Base-by-base conservation (phyloP, 1,140 invertebrate genomes). In the Proctacanthus coquilletti region DNA sequence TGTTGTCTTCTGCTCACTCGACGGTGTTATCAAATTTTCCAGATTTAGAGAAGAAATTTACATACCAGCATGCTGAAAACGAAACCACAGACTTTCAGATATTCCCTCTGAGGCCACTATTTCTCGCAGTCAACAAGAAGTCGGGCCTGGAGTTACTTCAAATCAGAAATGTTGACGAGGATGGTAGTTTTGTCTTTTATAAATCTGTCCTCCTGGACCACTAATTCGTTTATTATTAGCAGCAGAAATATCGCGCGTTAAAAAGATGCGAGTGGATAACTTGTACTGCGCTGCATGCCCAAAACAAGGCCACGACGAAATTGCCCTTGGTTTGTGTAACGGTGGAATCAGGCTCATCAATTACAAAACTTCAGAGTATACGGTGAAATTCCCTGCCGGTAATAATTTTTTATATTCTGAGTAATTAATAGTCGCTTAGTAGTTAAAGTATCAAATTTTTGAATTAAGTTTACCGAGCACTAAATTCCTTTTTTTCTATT, bases 21-120 rank as follows among this genome's bases (percentile, higher is more conserved):
- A 57, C 54, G 2, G 40, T 57, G 2, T 36, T 57, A 3, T 57
- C 55, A 2, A 52, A 55, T 42, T 59, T 59, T 30, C 48, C 43
- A 3, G 48, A 53, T 35, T 40, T 58, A n/a, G 51, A 56, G 37
- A 52, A 50, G 2, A 56, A 50, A 33, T 57, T 49, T 0, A 45
- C 39, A 18, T 57, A 49, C 43, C 35, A 40, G 6, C 52, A 57
- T 36, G 30, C 46, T 4, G 47, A 49, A 34, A 52, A 45, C 2
- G 55, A 56, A 18, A 25, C 44, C 5, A 47, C 45, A 8, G 56
- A 59, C 18, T 59, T 59, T 39, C 52, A 58, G 30, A 56, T 59
- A 20, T 56, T 52, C 37, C 44, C 45, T n/a, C 42, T 47, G 18
- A 43, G 43, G 4, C 43, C 47, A 23, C 44, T 56, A 21, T 56